Percentiles rank a stretch among this genome's conserved stretches.
phyloP scores from a whole-genome alignment of 1,140 invertebrate species.

The Ericerus pela region DNA sequence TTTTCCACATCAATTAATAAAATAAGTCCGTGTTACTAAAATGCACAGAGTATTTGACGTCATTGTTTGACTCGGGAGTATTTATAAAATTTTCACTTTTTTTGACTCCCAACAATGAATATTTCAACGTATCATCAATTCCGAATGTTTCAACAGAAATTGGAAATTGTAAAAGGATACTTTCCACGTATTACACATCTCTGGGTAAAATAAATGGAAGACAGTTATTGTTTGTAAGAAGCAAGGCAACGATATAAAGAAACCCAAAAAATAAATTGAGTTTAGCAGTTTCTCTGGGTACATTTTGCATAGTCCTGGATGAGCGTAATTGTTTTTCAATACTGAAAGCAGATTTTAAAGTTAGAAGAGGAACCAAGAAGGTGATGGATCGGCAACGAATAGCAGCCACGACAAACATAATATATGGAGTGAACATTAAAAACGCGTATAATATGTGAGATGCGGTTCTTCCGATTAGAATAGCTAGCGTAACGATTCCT shows the following conservation, averaged over 20 bases:
- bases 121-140: no score
- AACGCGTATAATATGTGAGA: slow-evolving; percentile 83
- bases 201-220: slow-evolving; percentile 24
- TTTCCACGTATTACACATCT: no score
- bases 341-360: slow-evolving; percentile 70
- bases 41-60: no score
- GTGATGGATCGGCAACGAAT: slow-evolving; percentile 69
- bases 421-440: slow-evolving; percentile 80
- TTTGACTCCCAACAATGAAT: no score
- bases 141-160: no score
- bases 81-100: no score
- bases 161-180: no score
- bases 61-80: no score
- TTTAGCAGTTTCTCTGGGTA: slow-evolving; percentile 75
- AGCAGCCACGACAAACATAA: slow-evolving; percentile 68
- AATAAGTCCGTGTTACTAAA: no score
- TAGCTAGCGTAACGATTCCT: slow-evolving; percentile 61
- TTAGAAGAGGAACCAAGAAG: slow-evolving; percentile 77
- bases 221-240: slow-evolving; percentile 27
- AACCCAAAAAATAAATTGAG: slow-evolving; percentile 82
- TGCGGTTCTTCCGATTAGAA: slow-evolving; percentile 76
- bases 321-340: slow-evolving; percentile 78
- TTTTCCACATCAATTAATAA: no score
- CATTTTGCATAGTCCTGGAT: slow-evolving; percentile 54
- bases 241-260: slow-evolving; percentile 66